These are phyloP conservation scores for Synanthedon myopaeformis DNA, from an alignment of 2,888 invertebrate genomes.

Conservation along the genomic window DNA sequence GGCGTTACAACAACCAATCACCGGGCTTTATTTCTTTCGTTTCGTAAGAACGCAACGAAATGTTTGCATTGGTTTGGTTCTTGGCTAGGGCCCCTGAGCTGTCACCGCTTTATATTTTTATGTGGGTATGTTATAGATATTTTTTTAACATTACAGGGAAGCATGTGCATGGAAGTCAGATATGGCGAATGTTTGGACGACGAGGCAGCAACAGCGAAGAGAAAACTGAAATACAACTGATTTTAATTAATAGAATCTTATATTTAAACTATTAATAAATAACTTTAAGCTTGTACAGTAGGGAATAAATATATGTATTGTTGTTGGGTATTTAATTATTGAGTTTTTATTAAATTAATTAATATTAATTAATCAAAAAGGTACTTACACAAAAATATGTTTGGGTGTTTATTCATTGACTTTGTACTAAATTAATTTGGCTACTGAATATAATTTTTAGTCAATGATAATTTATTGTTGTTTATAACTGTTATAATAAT, in stretches of 20 bases:
- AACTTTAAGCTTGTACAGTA: neutral
- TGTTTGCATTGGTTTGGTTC: too few relatives aligned
- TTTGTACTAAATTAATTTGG: too few relatives aligned
- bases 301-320: neutral
- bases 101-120: neutral
- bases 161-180: constrained; percentile 71
- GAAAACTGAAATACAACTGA: constrained; percentile 38
- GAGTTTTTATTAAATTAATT: neutral
- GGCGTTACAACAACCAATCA: too few relatives aligned
- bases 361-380: neutral
- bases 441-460: too few relatives aligned
- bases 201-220: constrained; percentile 44
- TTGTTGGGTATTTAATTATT: neutral
- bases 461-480: too few relatives aligned
- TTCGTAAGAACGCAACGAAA: too few relatives aligned
- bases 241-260: neutral
- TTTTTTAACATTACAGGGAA: constrained; percentile 58
- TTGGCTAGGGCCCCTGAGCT: neutral
- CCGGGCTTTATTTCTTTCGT: too few relatives aligned
- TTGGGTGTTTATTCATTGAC: too few relatives aligned
- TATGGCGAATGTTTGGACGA: constrained; percentile 72
- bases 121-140: neutral
- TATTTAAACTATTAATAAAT: neutral
- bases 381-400: neutral
- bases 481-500: too few relatives aligned